Base-by-base conservation (phyloP, 2,797 vertebrate genomes). In the Leptatherina wallacei region DNA sequence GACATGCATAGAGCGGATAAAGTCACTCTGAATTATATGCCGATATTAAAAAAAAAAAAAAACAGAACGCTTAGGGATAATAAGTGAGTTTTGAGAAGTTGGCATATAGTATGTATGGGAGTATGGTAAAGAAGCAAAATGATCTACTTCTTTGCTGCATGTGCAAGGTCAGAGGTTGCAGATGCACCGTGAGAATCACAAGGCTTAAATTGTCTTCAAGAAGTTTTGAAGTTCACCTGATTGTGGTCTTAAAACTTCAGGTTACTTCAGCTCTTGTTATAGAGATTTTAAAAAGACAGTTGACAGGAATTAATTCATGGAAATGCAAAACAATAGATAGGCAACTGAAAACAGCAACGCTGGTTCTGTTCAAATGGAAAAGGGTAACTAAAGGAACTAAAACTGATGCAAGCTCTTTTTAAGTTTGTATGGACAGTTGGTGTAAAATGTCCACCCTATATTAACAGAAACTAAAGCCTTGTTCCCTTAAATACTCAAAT, bases 1-100 rank as follows among this genome's bases (percentile, higher is more conserved):
- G 87, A 87, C 82, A 85, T 84, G 89, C 85, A 79, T 14, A 70
- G 57, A 71, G 74, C 4, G 54, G 66, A 84, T 65, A 32, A 60
- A 64, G 76, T 78, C 63, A 0, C 61, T 73, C 68, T 58, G 78
- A 84, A 82, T 89, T 68, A 81, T 62, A 65, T 10, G 58, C 24
- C 56, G 11, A 55, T 72, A 70, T 73, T 38, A 38, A 35, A 35
- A 71, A 65, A 80, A 77, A 85, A 55, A 18, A 72, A 65, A 78
- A 73, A 38, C 63, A 63, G 73, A 76, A 74, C 29, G n/a, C 74
- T 63, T 20, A 0, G 11, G 67, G 65, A 79, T 90, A 81, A 88
- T 88, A 75, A 80, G 60, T 40, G 63, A 56, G 58, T 61, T 74
- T 67, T 61, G 14, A 55, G 51, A 8, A 63, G 73, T 77, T 73